phyloP scores from a whole-genome alignment of 2,888 invertebrate genomes.

The Griposia aprilina region DNA sequence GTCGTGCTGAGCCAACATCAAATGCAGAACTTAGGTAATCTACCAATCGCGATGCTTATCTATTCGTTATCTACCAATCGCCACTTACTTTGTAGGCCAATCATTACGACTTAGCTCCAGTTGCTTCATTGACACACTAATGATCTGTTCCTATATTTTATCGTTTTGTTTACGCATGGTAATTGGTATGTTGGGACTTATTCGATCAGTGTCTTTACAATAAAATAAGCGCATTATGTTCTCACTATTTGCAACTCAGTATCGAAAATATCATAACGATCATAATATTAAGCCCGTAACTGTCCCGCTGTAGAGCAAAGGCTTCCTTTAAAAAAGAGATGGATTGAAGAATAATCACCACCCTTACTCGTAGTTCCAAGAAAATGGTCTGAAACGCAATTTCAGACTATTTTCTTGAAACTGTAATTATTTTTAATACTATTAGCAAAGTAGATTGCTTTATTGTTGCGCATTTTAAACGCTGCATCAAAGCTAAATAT shows the following conservation, averaged over 20 bases:
- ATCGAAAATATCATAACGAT: background rate
- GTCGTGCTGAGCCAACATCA: constrained; percentile 84
- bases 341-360: background rate
- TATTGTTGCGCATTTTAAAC: background rate
- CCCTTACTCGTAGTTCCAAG: no score
- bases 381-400: background rate
- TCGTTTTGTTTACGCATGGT: constrained; percentile 22
- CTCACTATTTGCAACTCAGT: background rate
- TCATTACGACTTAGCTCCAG: constrained; percentile 2
- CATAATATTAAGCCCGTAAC: background rate
- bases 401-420: background rate
- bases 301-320: background rate
- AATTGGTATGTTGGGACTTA: background rate
- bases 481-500: background rate
- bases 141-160: constrained; percentile 33
- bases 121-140: constrained; percentile 25
- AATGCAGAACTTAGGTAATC: constrained; percentile 83
- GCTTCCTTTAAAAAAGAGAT: background rate
- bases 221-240: background rate
- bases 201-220: background rate
- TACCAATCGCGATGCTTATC: constrained; percentile 36
- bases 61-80: constrained; percentile 27
- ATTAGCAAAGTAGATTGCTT: background rate
- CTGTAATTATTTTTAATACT: background rate
- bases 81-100: constrained; percentile 10